Evolutionary conservation across 2,888 invertebrate genomes (phyloP), one percentile per base, ranked within the genome.

Genomic region (Archaeoteleia sp.): DNA sequence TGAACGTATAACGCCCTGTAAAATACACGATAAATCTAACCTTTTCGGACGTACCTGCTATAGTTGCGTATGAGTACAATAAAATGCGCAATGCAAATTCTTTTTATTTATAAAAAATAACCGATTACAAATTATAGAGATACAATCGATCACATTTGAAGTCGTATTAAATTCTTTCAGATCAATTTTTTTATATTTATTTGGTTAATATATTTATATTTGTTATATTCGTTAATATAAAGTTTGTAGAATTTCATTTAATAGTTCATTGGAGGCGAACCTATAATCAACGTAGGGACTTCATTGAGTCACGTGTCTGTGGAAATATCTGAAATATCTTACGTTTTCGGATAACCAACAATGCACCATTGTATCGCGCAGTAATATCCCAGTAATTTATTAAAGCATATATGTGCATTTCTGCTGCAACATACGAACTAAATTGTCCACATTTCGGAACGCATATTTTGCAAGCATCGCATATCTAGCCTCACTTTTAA

Each of bases 1-100:
- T 66, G 48, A 49, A 60, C 58, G 66, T 53, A 42, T 66, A 54
- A 60, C 51, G 49, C 20, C 20, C 62, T 57, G 49, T 48, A 69
- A 65, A 69, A 55, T 60, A 34, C 40, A 54, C 58, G 54, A 61
- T 70, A 70, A 70, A 70, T 62, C 51, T 45, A 8, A 8, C 37
- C 27, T 2, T 10, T 43, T 35, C 9, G 20, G 12, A 35, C 39
- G 10, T 29, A 29, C 13, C 25, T 29, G 37, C 30, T 40, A 25
- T 35, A 40, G 27, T 62, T 8, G 13, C 35, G 20, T 27, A 25
- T 54, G 34, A 61, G 30, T 20, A 14, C 6, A 6, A 30, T 5
- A 20, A 39, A 0, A 49, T 49, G 43, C 40, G 32, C 30, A 15
- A 37, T 43, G 49, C 30, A 63, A 62, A 62, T 40, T 8, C 23